Conservation (phyloP, 2,113 vertebrate genomes). For the Pelobates fuscus region DNA sequence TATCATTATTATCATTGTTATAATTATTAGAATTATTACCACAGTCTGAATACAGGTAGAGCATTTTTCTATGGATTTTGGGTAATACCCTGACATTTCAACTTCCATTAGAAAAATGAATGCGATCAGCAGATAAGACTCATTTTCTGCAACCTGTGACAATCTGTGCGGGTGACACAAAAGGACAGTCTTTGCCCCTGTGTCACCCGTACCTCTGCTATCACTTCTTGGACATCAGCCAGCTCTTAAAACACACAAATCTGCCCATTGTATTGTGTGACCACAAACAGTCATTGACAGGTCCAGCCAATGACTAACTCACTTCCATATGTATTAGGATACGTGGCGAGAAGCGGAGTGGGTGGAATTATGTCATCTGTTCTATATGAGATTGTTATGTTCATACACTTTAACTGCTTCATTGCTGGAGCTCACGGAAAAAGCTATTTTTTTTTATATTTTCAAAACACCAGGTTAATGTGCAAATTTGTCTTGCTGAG, state of each 20-base stretch:
- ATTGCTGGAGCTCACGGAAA: background rate
- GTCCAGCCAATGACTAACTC: slow-evolving; percentile 37
- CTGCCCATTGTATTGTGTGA: background rate
- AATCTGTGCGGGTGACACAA: slow-evolving; percentile 1
- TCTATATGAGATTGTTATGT: slow-evolving; percentile 1
- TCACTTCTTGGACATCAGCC: slow-evolving; percentile 16
- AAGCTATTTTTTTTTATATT: no score
- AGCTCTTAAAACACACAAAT: slow-evolving; percentile 11
- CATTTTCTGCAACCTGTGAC: slow-evolving; percentile 5
- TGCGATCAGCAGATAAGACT: no score
- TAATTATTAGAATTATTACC: no score
- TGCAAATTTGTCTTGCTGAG: no score
- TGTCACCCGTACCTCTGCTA: background rate
- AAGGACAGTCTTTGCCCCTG: background rate
- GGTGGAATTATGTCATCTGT: slow-evolving; percentile 11
- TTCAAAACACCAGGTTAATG: no score
- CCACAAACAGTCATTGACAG: slow-evolving; percentile 33
- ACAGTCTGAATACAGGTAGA: no score
- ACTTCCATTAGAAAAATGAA: no score
- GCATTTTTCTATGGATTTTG: no score
- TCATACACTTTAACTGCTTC: slow-evolving; percentile 32
- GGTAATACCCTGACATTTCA: no score
- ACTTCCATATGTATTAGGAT: slow-evolving; percentile 27
- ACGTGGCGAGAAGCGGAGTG: background rate
- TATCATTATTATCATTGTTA: no score